Base-by-base conservation (phyloP, 2,888 invertebrate genomes). In the Monoplex corrugatus region DNA sequence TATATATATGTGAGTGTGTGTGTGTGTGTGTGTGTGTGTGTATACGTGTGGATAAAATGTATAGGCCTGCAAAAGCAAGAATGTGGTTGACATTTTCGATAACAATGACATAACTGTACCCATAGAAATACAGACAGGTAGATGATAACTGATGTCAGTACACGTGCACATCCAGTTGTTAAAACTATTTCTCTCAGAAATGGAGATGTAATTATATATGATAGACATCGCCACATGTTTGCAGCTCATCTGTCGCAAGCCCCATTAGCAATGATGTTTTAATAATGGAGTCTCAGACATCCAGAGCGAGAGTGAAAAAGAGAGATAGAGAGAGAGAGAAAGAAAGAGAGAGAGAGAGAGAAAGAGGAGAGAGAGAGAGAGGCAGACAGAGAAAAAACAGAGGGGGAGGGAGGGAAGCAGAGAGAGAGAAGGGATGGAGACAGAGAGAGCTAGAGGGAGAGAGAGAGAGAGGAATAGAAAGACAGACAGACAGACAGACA, bases 1-100 rank as follows among this genome's bases (percentile, higher is more conserved):
- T 68, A n/a, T 68, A n/a, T 68, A n/a, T 68, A n/a, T 68, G 68
- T 68, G 68, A 28, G 68, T 68, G 68, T 68, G 68, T 68, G 68
- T 68, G 68, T 68, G 68, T 68, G 68, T 68, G 68, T 28, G 68
- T 28, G 68, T 28, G n/a, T 28, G n/a, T 28, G 28, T 68, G 19
- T 68, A 6, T 19, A 6, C 6, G 68, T 68, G 68, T n/a, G 68
- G 0, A n/a, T 50, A 50, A 50, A 50, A 19, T 10, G 10, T 19
- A 50, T 50, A 50, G 19, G 50, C 19, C 13, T 50, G 19, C 50
- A 50, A 50, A 19, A 50, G 50, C 10, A 50, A 50, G 50, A 50
- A 19, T 13, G 19, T 10, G 50, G 19, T 19, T 50, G 50, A 10
- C 50, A 50, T n/a, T n/a, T n/a, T n/a, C n/a, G n/a, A n/a, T n/a